A percentile compares a stretch with the other conserved stretches of the same genome.
phyloP scores from a whole-genome alignment of 1,140 invertebrate species.

The Megathymus violae region DNA sequence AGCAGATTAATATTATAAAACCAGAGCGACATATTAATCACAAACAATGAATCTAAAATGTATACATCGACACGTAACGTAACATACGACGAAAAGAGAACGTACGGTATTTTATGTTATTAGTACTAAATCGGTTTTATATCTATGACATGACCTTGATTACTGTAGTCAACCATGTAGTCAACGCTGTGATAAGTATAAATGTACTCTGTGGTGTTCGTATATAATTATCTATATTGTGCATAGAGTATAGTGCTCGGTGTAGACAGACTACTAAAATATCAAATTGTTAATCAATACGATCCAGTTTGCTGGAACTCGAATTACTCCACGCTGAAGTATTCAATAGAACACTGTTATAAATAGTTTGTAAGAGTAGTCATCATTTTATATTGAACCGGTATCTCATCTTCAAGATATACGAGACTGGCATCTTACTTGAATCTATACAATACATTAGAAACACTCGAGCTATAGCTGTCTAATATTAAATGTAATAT shows the following conservation, averaged over 20 bases:
- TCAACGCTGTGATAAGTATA: not conserved
- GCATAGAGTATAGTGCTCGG: not conserved
- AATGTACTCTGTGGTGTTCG: not conserved
- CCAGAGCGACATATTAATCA: conserved; percentile 35
- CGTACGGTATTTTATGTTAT: conserved; percentile 41
- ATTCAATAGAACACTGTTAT: too few species aligned
- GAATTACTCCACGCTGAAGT: too few species aligned
- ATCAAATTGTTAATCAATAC: too few species aligned
- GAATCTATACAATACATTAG: too few species aligned
- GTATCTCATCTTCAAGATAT: too few species aligned
- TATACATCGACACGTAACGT: conserved; percentile 19
- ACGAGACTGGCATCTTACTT: too few species aligned
- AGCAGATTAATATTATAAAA: conserved; percentile 45
- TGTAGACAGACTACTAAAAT: conserved; percentile 2
- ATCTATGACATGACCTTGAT: conserved; percentile 54
- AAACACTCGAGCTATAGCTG: too few species aligned
- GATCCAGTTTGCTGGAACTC: too few species aligned
- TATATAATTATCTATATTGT: conserved; percentile 2
- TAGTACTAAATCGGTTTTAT: conserved; percentile 39
- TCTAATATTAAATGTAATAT: too few species aligned
- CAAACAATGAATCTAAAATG: conserved; percentile 22
- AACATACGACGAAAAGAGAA: conserved; percentile 47
- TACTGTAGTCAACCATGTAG: conserved; percentile 30
- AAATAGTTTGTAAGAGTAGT: too few species aligned
- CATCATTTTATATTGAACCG: too few species aligned